Conservation (phyloP, 2,888 invertebrate genomes). For the Caenorhabditis plicata region DNA sequence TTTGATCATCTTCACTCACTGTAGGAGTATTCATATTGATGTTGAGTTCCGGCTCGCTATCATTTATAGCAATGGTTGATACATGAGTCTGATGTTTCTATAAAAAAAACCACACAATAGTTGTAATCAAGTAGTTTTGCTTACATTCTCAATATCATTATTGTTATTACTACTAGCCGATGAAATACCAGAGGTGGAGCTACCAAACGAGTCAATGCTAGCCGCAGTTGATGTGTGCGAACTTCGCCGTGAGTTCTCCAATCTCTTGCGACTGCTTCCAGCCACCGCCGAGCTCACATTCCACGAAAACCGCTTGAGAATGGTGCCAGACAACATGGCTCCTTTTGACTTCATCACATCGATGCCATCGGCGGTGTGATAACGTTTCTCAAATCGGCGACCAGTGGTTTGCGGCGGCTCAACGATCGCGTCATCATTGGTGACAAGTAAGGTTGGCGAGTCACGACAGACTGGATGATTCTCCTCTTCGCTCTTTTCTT, state of each 20-base stretch:
- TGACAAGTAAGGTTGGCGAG: constrained; percentile 34
- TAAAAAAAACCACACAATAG: not conserved
- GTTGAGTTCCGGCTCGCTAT: constrained; percentile 11
- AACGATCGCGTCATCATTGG: constrained; percentile 30
- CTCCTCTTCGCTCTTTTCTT: constrained; percentile 7
- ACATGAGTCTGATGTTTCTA: constrained; percentile 25
- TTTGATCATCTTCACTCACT: constrained; percentile 25
- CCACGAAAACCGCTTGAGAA: constrained; percentile 50
- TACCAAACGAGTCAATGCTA: constrained; percentile 60
- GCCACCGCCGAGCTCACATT: constrained; percentile 42
- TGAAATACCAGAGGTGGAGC: constrained; percentile 63
- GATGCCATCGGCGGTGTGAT: constrained; percentile 71
- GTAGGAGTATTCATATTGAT: constrained; percentile 19
- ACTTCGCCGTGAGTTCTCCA: constrained; percentile 49
- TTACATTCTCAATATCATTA: constrained; percentile 18
- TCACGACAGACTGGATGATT: constrained; percentile 16
- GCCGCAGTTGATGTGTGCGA: constrained; percentile 55
- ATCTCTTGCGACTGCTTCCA: constrained; percentile 38
- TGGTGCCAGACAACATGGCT: constrained; percentile 31
- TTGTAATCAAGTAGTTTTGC: not conserved
- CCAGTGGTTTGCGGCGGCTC: constrained; percentile 27
- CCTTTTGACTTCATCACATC: constrained; percentile 66
- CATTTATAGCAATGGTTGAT: constrained; percentile 35
- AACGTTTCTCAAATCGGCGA: constrained; percentile 48
- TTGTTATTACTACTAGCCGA: constrained; percentile 45